A percentile compares a stretch with the other conserved stretches of the same genome.
These are phyloP conservation scores for Acanthornis magna DNA, from an alignment of 2,797 vertebrate species.

Conservation along the genomic window DNA sequence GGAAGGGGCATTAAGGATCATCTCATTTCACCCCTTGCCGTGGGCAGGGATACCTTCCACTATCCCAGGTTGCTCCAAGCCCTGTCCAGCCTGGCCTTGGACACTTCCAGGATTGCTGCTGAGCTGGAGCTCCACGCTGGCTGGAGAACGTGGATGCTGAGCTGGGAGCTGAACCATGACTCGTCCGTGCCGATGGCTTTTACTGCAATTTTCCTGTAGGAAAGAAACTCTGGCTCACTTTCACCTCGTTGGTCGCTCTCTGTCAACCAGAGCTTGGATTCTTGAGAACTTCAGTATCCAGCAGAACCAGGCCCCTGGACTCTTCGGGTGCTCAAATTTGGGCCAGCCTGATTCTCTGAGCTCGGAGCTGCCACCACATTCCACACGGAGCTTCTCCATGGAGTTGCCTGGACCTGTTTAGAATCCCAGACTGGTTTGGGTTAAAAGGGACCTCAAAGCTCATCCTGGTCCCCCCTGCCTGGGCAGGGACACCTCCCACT, in stretches of 20 bases:
- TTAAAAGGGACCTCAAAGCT: neutral
- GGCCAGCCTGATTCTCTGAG: neutral
- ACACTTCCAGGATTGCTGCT: neutral
- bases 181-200: accelerated
- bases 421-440: neutral
- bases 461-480: neutral
- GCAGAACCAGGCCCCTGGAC: neutral
- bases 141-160: neutral
- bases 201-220: neutral
- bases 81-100: accelerated
- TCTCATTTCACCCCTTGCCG: accelerated
- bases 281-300: neutral
- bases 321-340: neutral
- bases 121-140: neutral
- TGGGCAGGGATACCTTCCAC: neutral
- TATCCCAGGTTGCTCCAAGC: neutral
- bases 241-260: accelerated
- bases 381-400: neutral
- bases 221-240: accelerated
- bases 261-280: accelerated
- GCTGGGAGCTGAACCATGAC: accelerated
- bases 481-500: neutral
- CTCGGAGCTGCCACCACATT: accelerated
- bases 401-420: neutral
- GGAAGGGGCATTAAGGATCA: neutral